Percentiles rank a stretch among this genome's conserved stretches.
These are phyloP conservation scores for Austrolebias charrua DNA, from an alignment of 2,797 vertebrate genomes.

Conservation along the genomic window DNA sequence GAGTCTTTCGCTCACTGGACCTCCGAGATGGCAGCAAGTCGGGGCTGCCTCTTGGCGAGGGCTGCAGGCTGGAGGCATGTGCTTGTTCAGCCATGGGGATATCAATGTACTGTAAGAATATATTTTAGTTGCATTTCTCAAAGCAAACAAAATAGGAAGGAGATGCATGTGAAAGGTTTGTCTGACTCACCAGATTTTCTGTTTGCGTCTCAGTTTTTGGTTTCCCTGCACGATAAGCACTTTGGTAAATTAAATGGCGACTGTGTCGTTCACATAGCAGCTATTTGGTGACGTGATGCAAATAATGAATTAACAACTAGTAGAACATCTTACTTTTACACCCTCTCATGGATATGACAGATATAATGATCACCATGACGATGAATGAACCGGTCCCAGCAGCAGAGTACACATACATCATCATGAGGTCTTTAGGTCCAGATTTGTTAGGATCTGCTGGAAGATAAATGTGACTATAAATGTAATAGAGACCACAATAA, in stretches of 20 bases:
- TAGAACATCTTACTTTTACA: conserved; percentile 51
- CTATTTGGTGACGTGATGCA: not conserved
- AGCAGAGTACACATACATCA: conserved; percentile 35
- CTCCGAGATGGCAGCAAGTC: not conserved
- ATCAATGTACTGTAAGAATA: conserved; percentile 43
- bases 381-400: conserved; percentile 45
- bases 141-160: not conserved
- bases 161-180: not conserved
- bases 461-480: not conserved
- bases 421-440: accelerated
- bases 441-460: accelerated
- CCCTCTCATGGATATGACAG: conserved; percentile 30
- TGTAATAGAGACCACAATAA: not conserved
- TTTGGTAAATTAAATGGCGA: not conserved
- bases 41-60: conserved; percentile 29
- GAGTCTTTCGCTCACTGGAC: conserved; percentile 12
- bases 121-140: not conserved
- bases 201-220: conserved; percentile 9
- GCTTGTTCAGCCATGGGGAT: conserved; percentile 32
- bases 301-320: not conserved
- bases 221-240: conserved; percentile 38
- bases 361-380: conserved; percentile 46
- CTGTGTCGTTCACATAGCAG: not conserved
- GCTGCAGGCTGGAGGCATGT: not conserved
- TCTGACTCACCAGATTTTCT: conserved; percentile 49